Conservation (phyloP, 2,888 invertebrate genomes). For the Thymelicus sylvestris region DNA sequence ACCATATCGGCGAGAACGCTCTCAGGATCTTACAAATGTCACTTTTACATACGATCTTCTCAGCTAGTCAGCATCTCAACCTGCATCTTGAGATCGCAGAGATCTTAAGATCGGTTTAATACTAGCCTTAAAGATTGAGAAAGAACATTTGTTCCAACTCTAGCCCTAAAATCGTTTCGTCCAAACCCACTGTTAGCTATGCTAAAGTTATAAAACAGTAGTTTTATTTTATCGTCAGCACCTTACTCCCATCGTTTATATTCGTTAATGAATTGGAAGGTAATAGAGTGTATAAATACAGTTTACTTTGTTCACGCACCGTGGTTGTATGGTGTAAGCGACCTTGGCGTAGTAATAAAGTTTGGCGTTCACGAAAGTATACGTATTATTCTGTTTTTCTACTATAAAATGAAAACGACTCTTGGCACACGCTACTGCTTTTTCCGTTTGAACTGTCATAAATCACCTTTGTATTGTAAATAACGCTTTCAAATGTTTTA, state of each 20-base stretch:
- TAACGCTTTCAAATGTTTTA: neutral
- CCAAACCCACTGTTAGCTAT: too few species aligned
- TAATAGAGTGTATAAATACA: neutral
- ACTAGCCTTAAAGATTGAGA: too few species aligned
- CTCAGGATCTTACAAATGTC: too few species aligned
- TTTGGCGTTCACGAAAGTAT: slow-evolving; percentile 1
- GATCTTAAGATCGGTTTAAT: too few species aligned
- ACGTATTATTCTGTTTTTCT: neutral
- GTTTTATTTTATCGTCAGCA: neutral
- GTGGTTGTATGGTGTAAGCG: neutral
- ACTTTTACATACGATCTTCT: too few species aligned
- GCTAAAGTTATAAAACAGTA: too few species aligned
- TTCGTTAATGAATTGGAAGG: slow-evolving; percentile 8
- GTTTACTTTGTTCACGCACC: neutral
- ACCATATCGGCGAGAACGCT: too few species aligned
- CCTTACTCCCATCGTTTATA: neutral
- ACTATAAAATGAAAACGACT: slow-evolving; percentile 20
- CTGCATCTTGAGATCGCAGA: too few species aligned
- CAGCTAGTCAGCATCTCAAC: too few species aligned
- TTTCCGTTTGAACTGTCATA: slow-evolving; percentile 10
- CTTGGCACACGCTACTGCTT: slow-evolving; percentile 24
- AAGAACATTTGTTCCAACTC: too few species aligned
- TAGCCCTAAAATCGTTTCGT: too few species aligned
- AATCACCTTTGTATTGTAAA: slow-evolving; percentile 14
- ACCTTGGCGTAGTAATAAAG: slow-evolving; percentile 17